Base-by-base conservation (phyloP, 2,797 vertebrate species). In the Babyrousa celebensis region DNA sequence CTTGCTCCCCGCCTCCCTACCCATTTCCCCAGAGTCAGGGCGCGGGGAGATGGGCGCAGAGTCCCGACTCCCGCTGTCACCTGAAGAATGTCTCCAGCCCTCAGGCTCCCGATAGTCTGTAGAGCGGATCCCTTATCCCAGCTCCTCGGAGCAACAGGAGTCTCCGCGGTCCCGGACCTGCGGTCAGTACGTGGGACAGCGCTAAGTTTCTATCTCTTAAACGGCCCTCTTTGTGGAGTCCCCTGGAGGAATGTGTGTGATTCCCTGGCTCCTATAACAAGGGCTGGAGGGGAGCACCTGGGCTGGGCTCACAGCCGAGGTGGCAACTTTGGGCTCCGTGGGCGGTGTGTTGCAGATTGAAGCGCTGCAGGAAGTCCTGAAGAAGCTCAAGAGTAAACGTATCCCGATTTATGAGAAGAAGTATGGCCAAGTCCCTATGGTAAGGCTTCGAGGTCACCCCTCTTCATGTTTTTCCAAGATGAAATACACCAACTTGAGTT, bases 371-470 rank as follows among this genome's bases (percentile, higher is more conserved):
- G 99, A 99, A 96, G 99, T 99, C 58, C 96, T 99, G 98, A 98
- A 99, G 98, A 99, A 99, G 97, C 99, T 99, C 97, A 99, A 99
- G 97, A 99, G 98, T 97, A 99, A 99, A 96, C 95, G 98, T 43
- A 98, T 98, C 63, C 99, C 99, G 0, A 95, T 97, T 90, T 99
- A 98, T 36, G 99, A 99, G 97, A 99, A 99, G 98, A 99, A 99
- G 98, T 99, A 99, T 7, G 98, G 99, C 75, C 99, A 99, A 93
- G 98, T 99, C 27, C 98, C 99, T 65, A 98, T 99, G 99, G 99
- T 99, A 96, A 98, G 99, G 88, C 70, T 80, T 32, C 17, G 82
- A 60, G 48, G 40, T 43, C 25, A 36, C 12, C 54, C 29, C 8
- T 36, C 27, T 70, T 23, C 9, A 1, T 43, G 21, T 63, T 91